Percentiles rank a stretch among this genome's conserved stretches.
phyloP scores from a whole-genome alignment of 1,140 invertebrate species.

The Camponotus pennsylvanicus region DNA sequence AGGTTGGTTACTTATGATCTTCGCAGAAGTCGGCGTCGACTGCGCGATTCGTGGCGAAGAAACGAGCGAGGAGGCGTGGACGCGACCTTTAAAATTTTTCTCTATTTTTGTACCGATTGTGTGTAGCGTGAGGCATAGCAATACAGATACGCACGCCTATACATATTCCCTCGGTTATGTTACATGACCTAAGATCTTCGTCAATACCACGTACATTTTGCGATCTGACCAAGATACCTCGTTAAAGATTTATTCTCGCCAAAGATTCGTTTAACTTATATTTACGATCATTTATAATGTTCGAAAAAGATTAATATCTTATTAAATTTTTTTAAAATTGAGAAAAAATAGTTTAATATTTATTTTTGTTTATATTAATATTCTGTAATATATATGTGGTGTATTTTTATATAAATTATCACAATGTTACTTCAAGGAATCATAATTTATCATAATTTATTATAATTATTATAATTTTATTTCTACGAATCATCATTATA shows the following conservation, averaged over 20 bases:
- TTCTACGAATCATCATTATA: too few species aligned
- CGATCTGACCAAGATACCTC: not conserved
- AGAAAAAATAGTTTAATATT: not conserved
- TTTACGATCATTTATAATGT: not conserved
- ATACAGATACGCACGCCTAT: conserved; percentile 58
- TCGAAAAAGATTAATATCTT: not conserved
- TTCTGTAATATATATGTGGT: too few species aligned
- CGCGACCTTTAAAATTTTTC: conserved; percentile 84
- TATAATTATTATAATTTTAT: too few species aligned
- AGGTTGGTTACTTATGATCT: conserved; percentile 80
- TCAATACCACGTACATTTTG: conserved; percentile 5
- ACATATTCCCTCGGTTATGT: conserved; percentile 49
- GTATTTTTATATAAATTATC: not conserved
- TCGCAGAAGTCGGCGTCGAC: conserved; percentile 63
- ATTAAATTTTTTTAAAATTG: not conserved
- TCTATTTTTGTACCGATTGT: conserved; percentile 59
- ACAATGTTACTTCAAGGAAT: not conserved
- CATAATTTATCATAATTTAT: too few species aligned
- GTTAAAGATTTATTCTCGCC: not conserved
- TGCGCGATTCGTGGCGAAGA: conserved; percentile 22
- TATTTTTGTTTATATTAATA: not conserved
- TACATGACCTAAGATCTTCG: conserved; percentile 53
- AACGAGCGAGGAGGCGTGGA: conserved; percentile 76
- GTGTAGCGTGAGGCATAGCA: conserved; percentile 59
- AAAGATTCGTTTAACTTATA: not conserved